A percentile compares a stretch with the other conserved stretches of the same genome.
phyloP scores from a whole-genome alignment of 2,797 vertebrate species.

The Eulemur rubriventer region DNA sequence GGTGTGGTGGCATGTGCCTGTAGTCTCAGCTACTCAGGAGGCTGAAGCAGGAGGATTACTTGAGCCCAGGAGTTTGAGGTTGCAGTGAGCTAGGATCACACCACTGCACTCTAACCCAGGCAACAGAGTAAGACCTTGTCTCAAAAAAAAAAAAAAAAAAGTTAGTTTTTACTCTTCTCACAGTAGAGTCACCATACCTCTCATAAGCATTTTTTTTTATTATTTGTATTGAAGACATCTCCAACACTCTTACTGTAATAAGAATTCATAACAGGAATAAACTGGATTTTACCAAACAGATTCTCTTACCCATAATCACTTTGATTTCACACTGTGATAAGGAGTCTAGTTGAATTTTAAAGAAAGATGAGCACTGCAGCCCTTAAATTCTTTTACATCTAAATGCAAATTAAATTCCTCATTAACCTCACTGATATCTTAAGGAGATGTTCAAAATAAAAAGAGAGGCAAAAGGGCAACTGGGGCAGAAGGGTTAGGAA shows the following conservation, averaged over 20 bases:
- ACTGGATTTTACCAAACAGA: conserved; percentile 20
- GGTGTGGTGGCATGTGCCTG: background rate
- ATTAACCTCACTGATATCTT: background rate
- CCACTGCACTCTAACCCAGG: background rate
- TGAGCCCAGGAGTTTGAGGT: background rate
- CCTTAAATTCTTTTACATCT: background rate
- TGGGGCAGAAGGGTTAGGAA: background rate
- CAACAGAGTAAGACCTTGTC: background rate
- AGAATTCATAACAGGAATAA: conserved; percentile 25
- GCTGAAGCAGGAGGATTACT: too few relatives aligned
- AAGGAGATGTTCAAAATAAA: background rate
- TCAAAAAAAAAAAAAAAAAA: too few relatives aligned
- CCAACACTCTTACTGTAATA: background rate
- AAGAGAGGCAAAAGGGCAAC: background rate
- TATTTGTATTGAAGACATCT: conserved; percentile 43
- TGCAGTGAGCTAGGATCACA: background rate
- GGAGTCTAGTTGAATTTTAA: conserved; percentile 2
- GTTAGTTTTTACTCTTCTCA: conserved; percentile 13
- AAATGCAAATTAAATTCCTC: conserved; percentile 46
- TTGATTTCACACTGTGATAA: background rate
- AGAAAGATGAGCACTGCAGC: background rate
- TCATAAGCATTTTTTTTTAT: background rate
- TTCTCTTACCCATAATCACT: background rate
- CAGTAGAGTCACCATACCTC: background rate
- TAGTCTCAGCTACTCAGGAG: background rate